Base-by-base conservation (phyloP, 2,113 vertebrate species). In the Chitala chitala region DNA sequence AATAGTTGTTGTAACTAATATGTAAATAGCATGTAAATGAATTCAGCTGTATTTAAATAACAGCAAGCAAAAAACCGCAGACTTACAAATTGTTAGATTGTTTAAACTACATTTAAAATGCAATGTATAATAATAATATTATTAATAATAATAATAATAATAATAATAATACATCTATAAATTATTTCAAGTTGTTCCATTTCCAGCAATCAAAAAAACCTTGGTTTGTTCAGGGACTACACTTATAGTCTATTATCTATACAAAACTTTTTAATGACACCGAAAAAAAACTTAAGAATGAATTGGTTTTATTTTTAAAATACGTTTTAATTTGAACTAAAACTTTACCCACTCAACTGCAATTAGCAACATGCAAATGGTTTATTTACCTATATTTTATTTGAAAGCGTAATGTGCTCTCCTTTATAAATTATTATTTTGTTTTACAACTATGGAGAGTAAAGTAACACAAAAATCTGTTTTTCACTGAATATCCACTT, bases 331-430 rank as follows among this genome's bases (percentile, higher is more conserved):
- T 42, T 68, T 46, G 46, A 68, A 68, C 26, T 66, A 68, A 68
- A 46, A 26, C 42, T 29, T 36, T 42, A n/a, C n/a, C n/a, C n/a
- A 63, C 59, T 26, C 40, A 46, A n/a, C 42, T 42, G 42, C 22
- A 48, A 46, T 68, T 68, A 68, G 64, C 40, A 68, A 68, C 44
- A 66, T 66, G 36, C 64, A 66, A 66, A 66, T 68, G 46, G 44
- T 68, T 68, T 38, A 68, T 29, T 15, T 13, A 24, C 40, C 22
- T 6, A 44, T 68, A 46, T 44, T 68, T 68, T 68, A 68, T 20
- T 46, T 46, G 64, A 29, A 44, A 68, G 64, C n/a, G 20, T 42
- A 68, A 17, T 68, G 64, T 48, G 40, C 29, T 68, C 26, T 68
- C 40, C 44, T 38, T 68, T 46, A 68, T 68, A 68, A 68, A 46